Base-by-base conservation (phyloP, 2,888 invertebrate species). In the Strigamia maritima region DNA sequence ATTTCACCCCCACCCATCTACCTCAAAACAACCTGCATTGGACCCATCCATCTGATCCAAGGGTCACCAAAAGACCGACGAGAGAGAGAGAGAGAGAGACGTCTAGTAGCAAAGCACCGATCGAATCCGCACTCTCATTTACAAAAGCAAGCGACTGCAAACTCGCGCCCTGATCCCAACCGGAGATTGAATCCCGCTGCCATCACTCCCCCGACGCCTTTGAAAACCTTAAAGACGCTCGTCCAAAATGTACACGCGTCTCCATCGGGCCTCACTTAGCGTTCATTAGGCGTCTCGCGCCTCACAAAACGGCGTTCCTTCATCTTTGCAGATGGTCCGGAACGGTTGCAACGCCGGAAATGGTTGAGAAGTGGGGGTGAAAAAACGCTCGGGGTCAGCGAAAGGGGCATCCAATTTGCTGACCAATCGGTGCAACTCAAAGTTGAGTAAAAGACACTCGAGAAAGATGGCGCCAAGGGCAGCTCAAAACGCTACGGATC, bases 391-490 rank as follows among this genome's bases (percentile, higher is more conserved):
- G 22, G 60, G 60, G 60, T 60, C 60, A 60, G 24, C 60, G 60
- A 24, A 60, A 60, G 60, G 60, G 60, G 60, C 60, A 60, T 60
- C 60, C 60, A 60, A 60, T 60, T 60, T 60, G 60, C 60, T 60
- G 60, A 60, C 60, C 60, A 60, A 60, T 60, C 60, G 60, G 60
- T 60, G 60, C 22, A 22, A 60, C 60, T 60, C 22, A 60, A 60
- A 60, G 60, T 60, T 22, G 60, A 22, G 60, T 22, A 60, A 60
- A 60, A 60, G 60, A 60, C 60, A 60, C 60, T 60, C 60, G 24
- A 60, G 60, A 60, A 14, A 60, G 54, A 54, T 54, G 40, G 40
- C 40, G 40, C 40, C 40, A 40, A 40, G 40, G 60, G 60, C 60
- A 14, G 19, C 1, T 6, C 24, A n/a, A 40, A n/a, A 40, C 40